Conservation (phyloP, 2,797 vertebrate species). For the Halcyon smyrnensis region DNA sequence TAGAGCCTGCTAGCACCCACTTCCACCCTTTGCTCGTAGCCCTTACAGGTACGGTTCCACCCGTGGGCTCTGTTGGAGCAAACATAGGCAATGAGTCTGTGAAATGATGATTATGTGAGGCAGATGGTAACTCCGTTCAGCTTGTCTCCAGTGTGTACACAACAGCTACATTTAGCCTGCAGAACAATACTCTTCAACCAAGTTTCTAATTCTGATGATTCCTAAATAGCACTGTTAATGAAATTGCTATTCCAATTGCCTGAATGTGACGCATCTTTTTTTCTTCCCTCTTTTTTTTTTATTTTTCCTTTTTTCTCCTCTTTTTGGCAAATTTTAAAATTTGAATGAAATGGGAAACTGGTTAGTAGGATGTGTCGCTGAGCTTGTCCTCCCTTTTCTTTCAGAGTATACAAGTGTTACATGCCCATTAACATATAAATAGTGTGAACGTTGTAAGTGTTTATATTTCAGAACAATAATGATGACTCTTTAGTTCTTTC, state of each 20-base stretch:
- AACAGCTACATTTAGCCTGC: fast-evolving
- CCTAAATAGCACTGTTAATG: background rate
- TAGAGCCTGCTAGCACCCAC: fast-evolving
- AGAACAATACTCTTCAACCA: fast-evolving
- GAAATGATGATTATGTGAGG: fast-evolving
- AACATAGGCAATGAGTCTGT: fast-evolving
- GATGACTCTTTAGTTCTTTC: background rate
- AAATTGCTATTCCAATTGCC: background rate
- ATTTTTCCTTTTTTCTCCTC: fast-evolving
- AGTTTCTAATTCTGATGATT: background rate
- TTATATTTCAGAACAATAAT: background rate
- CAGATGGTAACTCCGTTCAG: fast-evolving
- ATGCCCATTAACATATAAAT: background rate
- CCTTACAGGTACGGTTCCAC: fast-evolving
- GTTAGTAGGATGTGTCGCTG: background rate
- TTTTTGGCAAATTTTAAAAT: background rate
- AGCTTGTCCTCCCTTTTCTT: background rate
- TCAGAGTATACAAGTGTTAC: background rate
- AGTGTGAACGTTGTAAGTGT: background rate
- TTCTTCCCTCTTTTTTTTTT: fast-evolving
- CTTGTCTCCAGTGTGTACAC: fast-evolving
- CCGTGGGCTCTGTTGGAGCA: fast-evolving
- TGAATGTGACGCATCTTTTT: background rate
- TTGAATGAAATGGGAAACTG: background rate
- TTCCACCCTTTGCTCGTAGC: background rate